Evolutionary conservation across 2,797 vertebrate genomes (phyloP).

Genomic region (Macrochelys suwanniensis): DNA sequence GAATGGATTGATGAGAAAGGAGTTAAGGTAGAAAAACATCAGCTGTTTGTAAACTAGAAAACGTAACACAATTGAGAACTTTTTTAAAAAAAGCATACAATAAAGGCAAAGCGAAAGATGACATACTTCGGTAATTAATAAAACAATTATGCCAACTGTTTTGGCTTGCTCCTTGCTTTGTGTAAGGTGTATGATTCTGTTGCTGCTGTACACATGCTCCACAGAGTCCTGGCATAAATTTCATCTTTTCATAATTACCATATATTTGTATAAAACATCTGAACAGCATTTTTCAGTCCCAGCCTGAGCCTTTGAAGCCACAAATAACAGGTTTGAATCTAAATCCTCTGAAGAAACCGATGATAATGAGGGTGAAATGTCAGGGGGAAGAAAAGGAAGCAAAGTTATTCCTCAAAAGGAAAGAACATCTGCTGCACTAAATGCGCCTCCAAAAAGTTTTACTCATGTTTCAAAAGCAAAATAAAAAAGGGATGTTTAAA

Average conservation of each 20-base stretch:
- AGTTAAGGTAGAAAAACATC: neutral
- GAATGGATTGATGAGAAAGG: neutral
- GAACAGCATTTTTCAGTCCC: neutral
- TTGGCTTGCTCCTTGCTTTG: neutral
- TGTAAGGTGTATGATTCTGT: neutral
- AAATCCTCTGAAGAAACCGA: neutral
- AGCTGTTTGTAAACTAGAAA: neutral
- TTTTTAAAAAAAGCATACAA: neutral
- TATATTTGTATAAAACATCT: neutral
- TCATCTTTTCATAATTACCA: neutral
- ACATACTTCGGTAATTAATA: neutral
- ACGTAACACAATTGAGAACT: neutral
- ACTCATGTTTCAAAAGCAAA: neutral
- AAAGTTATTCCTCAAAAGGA: neutral
- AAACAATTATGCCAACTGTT: neutral
- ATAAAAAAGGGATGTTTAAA: neutral
- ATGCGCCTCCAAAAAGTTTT: neutral
- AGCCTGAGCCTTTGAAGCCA: neutral
- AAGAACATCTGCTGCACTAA: neutral
- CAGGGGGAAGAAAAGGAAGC: neutral
- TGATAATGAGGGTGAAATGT: neutral
- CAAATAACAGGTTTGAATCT: neutral
- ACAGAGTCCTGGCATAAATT: neutral
- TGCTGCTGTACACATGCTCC: neutral
- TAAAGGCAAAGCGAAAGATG: neutral